A percentile compares a stretch with the other conserved stretches of the same genome.
Evolutionary conservation across 2,888 invertebrate species (phyloP).

Genomic region (Acrobasis consociella): DNA sequence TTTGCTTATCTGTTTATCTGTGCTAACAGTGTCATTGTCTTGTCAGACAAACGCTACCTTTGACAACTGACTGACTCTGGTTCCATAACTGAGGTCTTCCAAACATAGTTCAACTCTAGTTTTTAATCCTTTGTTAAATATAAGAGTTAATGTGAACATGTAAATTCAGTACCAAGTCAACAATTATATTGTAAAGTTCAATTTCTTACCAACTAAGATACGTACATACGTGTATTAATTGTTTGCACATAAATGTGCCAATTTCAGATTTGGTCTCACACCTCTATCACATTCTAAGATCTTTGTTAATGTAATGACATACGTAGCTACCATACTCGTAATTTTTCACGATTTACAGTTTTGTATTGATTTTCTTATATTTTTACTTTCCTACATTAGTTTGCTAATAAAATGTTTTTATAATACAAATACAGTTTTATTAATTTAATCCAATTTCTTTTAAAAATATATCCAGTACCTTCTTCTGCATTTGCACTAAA

Average conservation of each 20-base stretch:
- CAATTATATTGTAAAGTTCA: neutral
- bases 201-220: neutral
- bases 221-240: no score
- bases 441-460: constrained; percentile 14
- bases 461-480: no score
- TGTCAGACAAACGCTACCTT: constrained; percentile 14
- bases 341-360: constrained; percentile 75
- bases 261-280: constrained; percentile 50
- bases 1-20: constrained; percentile 76
- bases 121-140: constrained; percentile 17
- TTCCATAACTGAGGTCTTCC: constrained; percentile 52
- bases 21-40: constrained; percentile 41
- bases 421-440: constrained; percentile 48
- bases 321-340: constrained; percentile 68
- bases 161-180: neutral
- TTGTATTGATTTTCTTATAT: constrained; percentile 79
- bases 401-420: constrained; percentile 82
- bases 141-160: constrained; percentile 13
- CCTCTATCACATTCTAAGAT: constrained; percentile 55
- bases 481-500: no score
- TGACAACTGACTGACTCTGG: constrained; percentile 35
- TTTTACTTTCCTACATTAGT: constrained; percentile 82
- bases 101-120: constrained; percentile 32
- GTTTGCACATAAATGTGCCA: neutral
- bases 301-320: constrained; percentile 49